phyloP scores from a whole-genome alignment of 1,140 invertebrate genomes.

The Ooceraea biroi region DNA sequence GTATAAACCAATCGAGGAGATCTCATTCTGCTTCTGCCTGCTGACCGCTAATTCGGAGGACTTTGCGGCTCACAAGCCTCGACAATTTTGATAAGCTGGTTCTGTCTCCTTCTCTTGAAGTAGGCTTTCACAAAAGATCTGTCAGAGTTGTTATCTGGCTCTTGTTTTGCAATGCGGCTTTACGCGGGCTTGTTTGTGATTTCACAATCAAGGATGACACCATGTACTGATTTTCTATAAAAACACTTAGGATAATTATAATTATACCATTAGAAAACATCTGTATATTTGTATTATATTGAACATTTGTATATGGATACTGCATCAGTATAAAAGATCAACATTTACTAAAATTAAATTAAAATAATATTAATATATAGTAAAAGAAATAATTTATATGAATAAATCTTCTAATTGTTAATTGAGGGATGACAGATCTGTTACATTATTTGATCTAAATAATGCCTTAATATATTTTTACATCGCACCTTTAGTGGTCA shows the following conservation, averaged over 20 bases:
- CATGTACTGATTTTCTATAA: conserved; percentile 62
- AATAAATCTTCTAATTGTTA: background rate
- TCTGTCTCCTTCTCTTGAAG: conserved; percentile 56
- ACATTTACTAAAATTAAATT: background rate
- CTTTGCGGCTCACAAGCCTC: conserved; percentile 79
- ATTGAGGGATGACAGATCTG: background rate
- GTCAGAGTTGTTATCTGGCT: background rate
- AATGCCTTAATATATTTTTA: background rate
- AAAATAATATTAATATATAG: background rate
- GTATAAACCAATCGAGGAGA: conserved; percentile 79
- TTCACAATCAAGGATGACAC: conserved; percentile 62
- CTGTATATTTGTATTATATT: no score
- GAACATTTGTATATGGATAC: background rate
- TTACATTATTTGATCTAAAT: background rate
- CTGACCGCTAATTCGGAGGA: conserved; percentile 80
- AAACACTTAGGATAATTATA: background rate
- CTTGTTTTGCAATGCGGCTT: conserved; percentile 24
- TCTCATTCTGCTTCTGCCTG: conserved; percentile 82
- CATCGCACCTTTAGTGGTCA: conserved; percentile 18
- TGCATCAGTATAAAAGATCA: background rate
- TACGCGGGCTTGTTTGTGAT: background rate
- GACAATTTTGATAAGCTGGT: conserved; percentile 76
- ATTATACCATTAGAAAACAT: background rate
- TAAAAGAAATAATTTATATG: background rate
- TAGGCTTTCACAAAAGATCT: background rate